A percentile compares a stretch with the other conserved stretches of the same genome.
Evolutionary conservation across 2,113 vertebrate genomes (phyloP).

Genomic region (Lagopus leucura): DNA sequence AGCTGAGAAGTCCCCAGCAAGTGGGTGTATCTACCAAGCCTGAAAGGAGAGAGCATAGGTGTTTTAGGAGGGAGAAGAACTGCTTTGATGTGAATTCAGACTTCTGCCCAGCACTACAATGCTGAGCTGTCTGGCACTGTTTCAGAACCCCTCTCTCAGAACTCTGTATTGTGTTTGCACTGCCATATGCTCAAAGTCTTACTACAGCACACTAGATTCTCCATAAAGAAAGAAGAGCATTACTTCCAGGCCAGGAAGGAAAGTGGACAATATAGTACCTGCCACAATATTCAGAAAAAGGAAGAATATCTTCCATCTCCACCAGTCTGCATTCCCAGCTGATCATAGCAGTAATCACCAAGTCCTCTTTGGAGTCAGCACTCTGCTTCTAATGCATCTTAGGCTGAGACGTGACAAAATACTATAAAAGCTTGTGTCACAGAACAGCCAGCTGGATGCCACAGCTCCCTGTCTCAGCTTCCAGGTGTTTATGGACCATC

Average conservation of each 20-base stretch:
- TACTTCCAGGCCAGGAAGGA: not conserved
- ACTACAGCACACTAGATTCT: not conserved
- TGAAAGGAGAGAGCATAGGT: not conserved
- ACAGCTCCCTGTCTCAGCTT: not conserved
- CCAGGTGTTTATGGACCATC: not conserved
- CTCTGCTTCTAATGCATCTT: not conserved
- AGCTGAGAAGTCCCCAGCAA: not conserved
- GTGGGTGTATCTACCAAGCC: not conserved
- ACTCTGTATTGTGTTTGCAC: not conserved
- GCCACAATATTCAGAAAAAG: not conserved
- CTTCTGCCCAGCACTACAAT: not conserved
- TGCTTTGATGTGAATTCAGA: not conserved
- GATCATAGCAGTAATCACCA: not conserved
- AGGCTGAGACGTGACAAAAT: not conserved
- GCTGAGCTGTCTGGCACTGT: not conserved
- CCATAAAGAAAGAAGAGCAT: not conserved
- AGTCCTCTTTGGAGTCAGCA: not conserved
- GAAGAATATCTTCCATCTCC: not conserved
- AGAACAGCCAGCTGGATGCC: not conserved
- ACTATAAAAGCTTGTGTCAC: not conserved
- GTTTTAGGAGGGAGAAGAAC: not conserved
- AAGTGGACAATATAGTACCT: not conserved
- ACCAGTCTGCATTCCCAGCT: not conserved
- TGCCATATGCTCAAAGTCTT: not conserved
- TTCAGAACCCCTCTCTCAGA: not conserved